Conservation (phyloP, 2,113 vertebrate species). For the Engraulis encrasicolus region DNA sequence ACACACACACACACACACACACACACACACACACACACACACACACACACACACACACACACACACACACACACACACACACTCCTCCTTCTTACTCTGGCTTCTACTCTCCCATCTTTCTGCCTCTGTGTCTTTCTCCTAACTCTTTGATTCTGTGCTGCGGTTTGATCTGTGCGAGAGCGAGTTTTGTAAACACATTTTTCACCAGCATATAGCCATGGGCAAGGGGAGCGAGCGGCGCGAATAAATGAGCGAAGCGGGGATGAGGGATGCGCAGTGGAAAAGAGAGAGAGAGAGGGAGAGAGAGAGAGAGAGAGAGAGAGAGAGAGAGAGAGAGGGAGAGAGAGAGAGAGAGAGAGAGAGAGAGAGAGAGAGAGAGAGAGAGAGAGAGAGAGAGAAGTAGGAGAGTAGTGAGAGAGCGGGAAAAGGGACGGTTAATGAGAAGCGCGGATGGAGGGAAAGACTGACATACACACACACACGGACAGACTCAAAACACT, state of each 20-base stretch:
- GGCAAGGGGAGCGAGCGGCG: conserved; percentile 76
- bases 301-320: conserved; percentile 18
- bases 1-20: conserved; percentile 41
- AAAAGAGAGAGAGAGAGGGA: conserved; percentile 33
- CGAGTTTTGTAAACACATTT: conserved; percentile 87
- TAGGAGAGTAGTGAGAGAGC: too few relatives aligned
- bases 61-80: conserved; percentile 74
- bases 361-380: conserved; percentile 18
- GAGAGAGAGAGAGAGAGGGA: conserved; percentile 35
- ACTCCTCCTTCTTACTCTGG: conserved; percentile 68
- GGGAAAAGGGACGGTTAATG: conserved; percentile 74
- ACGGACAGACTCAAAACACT: conserved; percentile 33
- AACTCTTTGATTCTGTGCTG: conserved; percentile 80
- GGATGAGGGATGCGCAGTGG: conserved; percentile 35
- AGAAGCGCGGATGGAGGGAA: conserved; percentile 70
- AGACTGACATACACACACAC: conserved; percentile 57
- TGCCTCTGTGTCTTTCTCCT: conserved; percentile 68
- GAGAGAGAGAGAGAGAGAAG: conserved; percentile 30
- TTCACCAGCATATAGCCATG: conserved; percentile 83
- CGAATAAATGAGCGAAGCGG: conserved; percentile 49
- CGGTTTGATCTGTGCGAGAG: conserved; percentile 83
- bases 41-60: conserved; percentile 74
- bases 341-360: conserved; percentile 40
- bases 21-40: conserved; percentile 55
- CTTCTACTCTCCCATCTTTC: conserved; percentile 52